These are phyloP conservation scores for Apogon hyalosoma DNA, from an alignment of 2,797 vertebrate species.

Conservation along the genomic window DNA sequence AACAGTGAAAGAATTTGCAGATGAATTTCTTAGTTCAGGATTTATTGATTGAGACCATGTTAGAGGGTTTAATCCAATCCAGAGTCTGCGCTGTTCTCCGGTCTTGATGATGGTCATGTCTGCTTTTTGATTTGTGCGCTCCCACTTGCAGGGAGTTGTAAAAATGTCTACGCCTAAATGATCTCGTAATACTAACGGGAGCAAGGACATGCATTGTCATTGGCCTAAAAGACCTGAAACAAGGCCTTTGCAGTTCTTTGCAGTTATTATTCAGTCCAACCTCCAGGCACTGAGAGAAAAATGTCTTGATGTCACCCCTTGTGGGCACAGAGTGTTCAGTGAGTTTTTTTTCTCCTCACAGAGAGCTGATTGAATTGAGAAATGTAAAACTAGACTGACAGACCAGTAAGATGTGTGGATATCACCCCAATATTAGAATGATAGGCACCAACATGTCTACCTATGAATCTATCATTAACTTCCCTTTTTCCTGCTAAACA, in stretches of 20 bases:
- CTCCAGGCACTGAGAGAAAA: not conserved
- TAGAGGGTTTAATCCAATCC: conserved; percentile 18
- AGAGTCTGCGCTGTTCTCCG: conserved; percentile 17
- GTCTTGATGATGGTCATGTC: conserved; percentile 29
- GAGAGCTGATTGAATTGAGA: too few relatives aligned
- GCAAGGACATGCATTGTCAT: conserved; percentile 39
- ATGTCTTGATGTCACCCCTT: not conserved
- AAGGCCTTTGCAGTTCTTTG: not conserved
- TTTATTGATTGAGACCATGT: conserved; percentile 14
- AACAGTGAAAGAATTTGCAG: not conserved
- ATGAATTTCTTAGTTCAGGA: not conserved
- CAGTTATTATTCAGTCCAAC: not conserved
- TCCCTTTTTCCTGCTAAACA: too few relatives aligned
- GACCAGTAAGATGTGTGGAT: too few relatives aligned
- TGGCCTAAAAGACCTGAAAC: conserved; percentile 15
- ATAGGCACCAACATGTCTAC: too few relatives aligned
- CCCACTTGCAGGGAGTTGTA: conserved; percentile 36
- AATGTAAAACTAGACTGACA: too few relatives aligned
- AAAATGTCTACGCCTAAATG: conserved; percentile 43
- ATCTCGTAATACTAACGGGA: conserved; percentile 32
- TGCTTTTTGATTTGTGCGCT: conserved; percentile 37
- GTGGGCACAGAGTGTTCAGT: not conserved
- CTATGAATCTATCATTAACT: too few relatives aligned
- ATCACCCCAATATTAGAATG: too few relatives aligned
- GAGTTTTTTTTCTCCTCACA: not conserved